Percentiles rank a stretch among this genome's conserved stretches.
Conservation (phyloP, 1,140 invertebrate genomes). For the Hyposmocoma kahamanoa region DNA sequence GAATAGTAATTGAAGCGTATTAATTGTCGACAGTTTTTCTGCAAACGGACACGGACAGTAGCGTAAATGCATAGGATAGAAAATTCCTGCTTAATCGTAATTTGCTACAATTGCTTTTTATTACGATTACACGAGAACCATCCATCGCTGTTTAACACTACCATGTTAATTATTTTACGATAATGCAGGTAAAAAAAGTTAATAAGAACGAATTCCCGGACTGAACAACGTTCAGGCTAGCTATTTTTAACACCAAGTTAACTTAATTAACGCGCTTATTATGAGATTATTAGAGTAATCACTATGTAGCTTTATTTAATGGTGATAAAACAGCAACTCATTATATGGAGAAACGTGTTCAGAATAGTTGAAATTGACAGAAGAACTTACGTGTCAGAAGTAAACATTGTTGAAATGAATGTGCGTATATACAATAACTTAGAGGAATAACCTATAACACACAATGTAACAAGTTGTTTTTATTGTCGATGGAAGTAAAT, state of each 20-base stretch:
- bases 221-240: not conserved
- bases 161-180: not conserved
- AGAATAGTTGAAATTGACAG: no score
- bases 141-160: not conserved
- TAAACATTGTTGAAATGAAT: no score
- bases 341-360: not conserved
- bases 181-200: not conserved
- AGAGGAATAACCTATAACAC: no score
- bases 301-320: not conserved
- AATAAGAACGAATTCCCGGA: not conserved
- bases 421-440: no score
- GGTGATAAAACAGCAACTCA: not conserved
- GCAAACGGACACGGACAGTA: no score
- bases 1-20: conserved; percentile 14
- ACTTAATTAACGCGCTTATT: conserved; percentile 1
- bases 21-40: conserved; percentile 18
- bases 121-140: not conserved
- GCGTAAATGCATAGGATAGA: no score
- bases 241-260: not conserved
- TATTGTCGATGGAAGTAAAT: no score
- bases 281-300: not conserved
- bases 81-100: not conserved
- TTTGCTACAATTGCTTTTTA: conserved; percentile 1
- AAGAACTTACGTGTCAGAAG: no score
- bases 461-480: no score